Base-by-base conservation (phyloP, 30 jellyfish, hydroid and myxozoan species). In the Nemopilema nomurai region DNA sequence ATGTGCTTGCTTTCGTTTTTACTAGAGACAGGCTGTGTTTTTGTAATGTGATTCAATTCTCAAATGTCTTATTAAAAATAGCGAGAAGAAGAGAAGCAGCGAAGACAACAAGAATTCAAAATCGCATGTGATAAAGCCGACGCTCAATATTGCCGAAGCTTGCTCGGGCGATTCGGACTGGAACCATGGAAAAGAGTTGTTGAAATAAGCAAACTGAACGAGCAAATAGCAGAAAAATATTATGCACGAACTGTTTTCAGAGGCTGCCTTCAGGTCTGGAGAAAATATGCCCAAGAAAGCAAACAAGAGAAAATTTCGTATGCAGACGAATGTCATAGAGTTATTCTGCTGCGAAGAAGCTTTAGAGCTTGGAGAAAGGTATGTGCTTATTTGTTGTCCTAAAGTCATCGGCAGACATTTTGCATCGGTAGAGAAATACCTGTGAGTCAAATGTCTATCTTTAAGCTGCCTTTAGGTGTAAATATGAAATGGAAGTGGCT, bases 121-220 rank as follows among this genome's bases (percentile, higher is more conserved):
- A 74, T 72, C 13, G 53, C 84, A 18, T 74, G 89, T 28, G 83
- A 49, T 20, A 71, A 62, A 52, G 97, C 97, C 1, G 82, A 74
- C 23, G 69, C 20, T 3, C 96, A 93, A 65, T 89, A 84, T 62
- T 87, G 81, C 4, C 28, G 52, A 1, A 50, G 26, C 1, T 29
- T 93, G 27, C 83, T 88, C 24, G 72, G 86, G 19, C 85, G 80
- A 18, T 88, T 73, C 31, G 98, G 98, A 8, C 13, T 93, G 51
- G 83, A 93, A 33, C 98, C 98, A 33, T 89, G 96, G 93, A 93
- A 82, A 68, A 51, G 86, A 20, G 84, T 93, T 4, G 77, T 87
- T n/a, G 80, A 75, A 74, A 74, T 88, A 3, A 57, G 68, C 33
- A 70, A 62, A 51, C 67, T 79, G 29, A 93, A 93, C 64, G 66